A percentile compares a stretch with the other conserved stretches of the same genome.
Conservation (phyloP, 2,113 vertebrate species). For the Pithys albifrons region DNA sequence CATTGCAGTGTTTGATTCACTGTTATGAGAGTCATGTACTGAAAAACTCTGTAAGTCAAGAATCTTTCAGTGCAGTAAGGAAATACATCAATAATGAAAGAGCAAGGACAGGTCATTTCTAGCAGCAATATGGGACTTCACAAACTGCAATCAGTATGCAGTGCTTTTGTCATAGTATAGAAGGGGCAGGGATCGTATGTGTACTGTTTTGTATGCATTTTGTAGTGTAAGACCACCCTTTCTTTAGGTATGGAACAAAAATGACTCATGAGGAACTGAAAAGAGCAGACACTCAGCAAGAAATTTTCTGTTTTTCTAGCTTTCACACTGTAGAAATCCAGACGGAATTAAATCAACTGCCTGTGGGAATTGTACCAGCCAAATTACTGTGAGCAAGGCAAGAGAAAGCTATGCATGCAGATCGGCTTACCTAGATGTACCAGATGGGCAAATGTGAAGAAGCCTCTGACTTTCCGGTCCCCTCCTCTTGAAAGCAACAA, state of each 20-base stretch:
- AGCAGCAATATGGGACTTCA: background rate
- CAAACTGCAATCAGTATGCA: background rate
- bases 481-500: background rate
- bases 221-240: background rate
- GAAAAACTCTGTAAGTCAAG: conserved; percentile 16
- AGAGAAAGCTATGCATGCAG: fast-evolving
- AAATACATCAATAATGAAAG: conserved; percentile 5
- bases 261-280: background rate
- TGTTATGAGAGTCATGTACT: conserved; percentile 7
- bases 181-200: background rate
- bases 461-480: background rate
- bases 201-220: background rate
- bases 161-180: background rate
- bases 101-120: conserved; percentile 19
- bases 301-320: background rate
- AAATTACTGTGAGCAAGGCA: background rate
- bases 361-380: background rate
- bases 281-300: background rate
- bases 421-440: background rate
- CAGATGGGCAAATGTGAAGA: background rate
- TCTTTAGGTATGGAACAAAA: background rate
- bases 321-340: background rate
- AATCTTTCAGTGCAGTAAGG: background rate
- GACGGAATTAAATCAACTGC: background rate
- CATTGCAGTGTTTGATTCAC: conserved; percentile 29